Base-by-base conservation (phyloP, 1,140 invertebrate species). In the Cecropterus lyciades region DNA sequence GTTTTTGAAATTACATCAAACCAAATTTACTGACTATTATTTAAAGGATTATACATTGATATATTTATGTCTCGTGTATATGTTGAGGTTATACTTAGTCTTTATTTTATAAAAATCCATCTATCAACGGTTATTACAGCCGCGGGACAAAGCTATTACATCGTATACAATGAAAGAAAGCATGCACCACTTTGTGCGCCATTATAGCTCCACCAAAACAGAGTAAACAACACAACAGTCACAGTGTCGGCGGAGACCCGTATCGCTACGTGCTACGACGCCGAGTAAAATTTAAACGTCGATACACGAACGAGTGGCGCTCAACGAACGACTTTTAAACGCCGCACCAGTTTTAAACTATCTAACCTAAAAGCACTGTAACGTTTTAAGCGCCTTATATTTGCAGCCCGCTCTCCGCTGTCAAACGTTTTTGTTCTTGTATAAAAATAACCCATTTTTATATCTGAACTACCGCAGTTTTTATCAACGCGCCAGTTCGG, bases 391-490 rank as follows among this genome's bases (percentile, higher is more conserved):
- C 2, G 42, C 15, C 45, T 60, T 60, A 60, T 49, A 17, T 60
- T 48, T 48, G 43, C 11, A 14, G 11, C 11, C 20, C 57, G 43
- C 42, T 10, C 37, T 30, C n/a, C 57, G 11, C 43, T 60, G 45
- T 15, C 53, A 24, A 43, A 16, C 43, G 24, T 60, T 60, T 60
- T 60, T 60, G 27, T 48, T 60, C 43, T 49, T 49, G n/a, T 33
- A 60, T 30, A 60, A 49, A 57, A 49, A 60, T 60, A 60, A 37
- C 14, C 45, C 27, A 48, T 60, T 46, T 60, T 30, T 60, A 60
- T 48, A 33, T 60, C 24, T 16, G 57, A 48, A 46, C 24, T 33
- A 24, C 16, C 37, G 14, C 45, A 46, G 14, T 46, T 60, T 46
- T 60, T 60, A 60, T 60, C 57, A 48, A 17, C n/a, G n/a, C 43